A percentile compares a stretch with the other conserved stretches of the same genome.
Conservation (phyloP, 2,888 invertebrate species). For the Entomobrya multifasciata region DNA sequence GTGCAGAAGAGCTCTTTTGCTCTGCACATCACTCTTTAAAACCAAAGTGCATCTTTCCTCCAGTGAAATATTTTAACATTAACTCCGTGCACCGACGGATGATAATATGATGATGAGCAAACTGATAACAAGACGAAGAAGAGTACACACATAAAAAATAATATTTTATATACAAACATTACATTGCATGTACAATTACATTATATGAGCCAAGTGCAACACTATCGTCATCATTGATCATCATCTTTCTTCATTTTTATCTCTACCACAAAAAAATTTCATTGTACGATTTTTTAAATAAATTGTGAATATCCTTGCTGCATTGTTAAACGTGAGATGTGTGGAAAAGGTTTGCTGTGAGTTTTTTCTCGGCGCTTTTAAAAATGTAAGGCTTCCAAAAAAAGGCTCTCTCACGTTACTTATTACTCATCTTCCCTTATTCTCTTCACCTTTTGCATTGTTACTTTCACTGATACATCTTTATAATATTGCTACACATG, state of each 20-base stretch:
- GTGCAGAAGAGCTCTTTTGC: too few species aligned
- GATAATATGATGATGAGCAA: conserved; percentile 18
- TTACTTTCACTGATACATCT: background rate
- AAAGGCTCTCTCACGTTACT: background rate
- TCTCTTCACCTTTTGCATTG: background rate
- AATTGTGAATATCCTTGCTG: conserved; percentile 16
- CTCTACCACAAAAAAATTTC: too few species aligned
- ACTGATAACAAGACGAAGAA: background rate
- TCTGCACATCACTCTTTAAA: background rate
- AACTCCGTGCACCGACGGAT: conserved; percentile 21
- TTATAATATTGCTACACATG: background rate
- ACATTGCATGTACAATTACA: background rate
- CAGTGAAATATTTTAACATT: conserved; percentile 41
- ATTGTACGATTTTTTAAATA: too few species aligned
- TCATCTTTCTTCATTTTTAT: too few species aligned
- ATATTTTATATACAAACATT: background rate
- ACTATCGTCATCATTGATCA: conserved; percentile 12
- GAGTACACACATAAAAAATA: background rate
- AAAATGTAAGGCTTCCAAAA: conserved; percentile 24
- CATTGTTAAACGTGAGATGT: conserved; percentile 26
- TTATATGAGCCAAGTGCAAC: conserved; percentile 17
- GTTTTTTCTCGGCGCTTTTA: background rate
- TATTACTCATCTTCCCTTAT: conserved; percentile 19
- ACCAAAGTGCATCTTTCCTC: conserved; percentile 56
- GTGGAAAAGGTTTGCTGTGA: conserved; percentile 1